Conservation (phyloP, 2,797 vertebrate genomes). For the Adrianichthys oophorus region DNA sequence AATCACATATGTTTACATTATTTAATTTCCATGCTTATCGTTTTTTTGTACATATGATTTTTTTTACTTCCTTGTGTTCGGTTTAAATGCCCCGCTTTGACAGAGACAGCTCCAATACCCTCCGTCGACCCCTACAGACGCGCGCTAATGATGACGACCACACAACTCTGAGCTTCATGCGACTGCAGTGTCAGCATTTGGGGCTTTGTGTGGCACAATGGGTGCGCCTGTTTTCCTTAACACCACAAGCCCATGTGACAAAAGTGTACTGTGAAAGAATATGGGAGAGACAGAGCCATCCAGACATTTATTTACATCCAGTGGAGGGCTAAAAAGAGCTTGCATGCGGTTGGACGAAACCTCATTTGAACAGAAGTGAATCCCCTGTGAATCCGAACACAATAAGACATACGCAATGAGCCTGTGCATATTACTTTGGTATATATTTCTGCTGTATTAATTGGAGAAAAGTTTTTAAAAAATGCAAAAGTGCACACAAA, state of each 20-base stretch:
- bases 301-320: constrained; percentile 79
- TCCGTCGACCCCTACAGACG: constrained; percentile 19
- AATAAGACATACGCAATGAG: constrained; percentile 9
- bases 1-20: background rate
- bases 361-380: constrained; percentile 38
- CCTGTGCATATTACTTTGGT: constrained; percentile 7
- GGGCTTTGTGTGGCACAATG: constrained; percentile 82
- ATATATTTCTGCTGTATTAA: constrained; percentile 41
- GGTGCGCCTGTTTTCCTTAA: constrained; percentile 83
- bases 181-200: constrained; percentile 81
- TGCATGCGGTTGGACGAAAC: constrained; percentile 38
- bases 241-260: constrained; percentile 77
- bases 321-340: constrained; percentile 58
- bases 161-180: constrained; percentile 64
- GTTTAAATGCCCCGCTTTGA: constrained; percentile 44
- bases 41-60: background rate
- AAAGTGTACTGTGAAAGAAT: constrained; percentile 73
- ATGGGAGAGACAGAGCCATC: constrained; percentile 65
- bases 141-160: constrained; percentile 20
- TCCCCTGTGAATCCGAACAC: constrained; percentile 24
- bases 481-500: constrained; percentile 52
- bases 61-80: constrained; percentile 16
- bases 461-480: constrained; percentile 27
- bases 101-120: constrained; percentile 27
- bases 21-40: background rate